These are phyloP conservation scores for Magallana ariakensis DNA, from an alignment of 1,140 invertebrate genomes.

Conservation along the genomic window DNA sequence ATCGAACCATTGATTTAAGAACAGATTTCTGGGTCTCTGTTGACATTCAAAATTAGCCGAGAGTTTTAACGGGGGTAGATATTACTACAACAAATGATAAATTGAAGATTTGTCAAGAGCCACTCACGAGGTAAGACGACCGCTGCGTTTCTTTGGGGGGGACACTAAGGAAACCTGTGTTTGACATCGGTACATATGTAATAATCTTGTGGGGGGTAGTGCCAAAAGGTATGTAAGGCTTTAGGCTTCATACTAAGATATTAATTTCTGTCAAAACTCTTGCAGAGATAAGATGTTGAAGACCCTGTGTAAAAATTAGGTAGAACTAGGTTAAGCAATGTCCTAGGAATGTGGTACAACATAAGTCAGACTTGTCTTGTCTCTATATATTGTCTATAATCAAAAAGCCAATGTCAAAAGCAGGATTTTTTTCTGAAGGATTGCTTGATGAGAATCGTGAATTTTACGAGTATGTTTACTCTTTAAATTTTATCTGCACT, in stretches of 20 bases:
- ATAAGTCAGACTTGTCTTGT: no score
- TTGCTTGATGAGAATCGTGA: no score
- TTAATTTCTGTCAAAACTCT: no score
- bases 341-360: no score
- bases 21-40: constrained; percentile 12
- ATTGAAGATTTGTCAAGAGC: constrained; percentile 9
- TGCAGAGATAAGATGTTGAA: no score
- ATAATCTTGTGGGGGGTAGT: not conserved
- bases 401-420: no score
- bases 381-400: no score
- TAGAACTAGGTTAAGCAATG: no score
- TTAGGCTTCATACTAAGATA: no score
- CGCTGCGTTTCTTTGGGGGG: not conserved
- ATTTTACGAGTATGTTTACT: not conserved
- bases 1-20: constrained; percentile 15
- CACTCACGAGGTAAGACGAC: not conserved
- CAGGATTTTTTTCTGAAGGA: no score
- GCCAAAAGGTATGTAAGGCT: no score
- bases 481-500: constrained; percentile 17
- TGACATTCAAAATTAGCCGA: constrained; percentile 14
- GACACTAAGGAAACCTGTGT: not conserved
- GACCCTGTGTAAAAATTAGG: no score
- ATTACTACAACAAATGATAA: constrained; percentile 11
- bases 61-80: not conserved
- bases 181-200: not conserved